These are phyloP conservation scores for Acipenser ruthenus DNA, from an alignment of 2,797 vertebrate species.

Conservation along the genomic window DNA sequence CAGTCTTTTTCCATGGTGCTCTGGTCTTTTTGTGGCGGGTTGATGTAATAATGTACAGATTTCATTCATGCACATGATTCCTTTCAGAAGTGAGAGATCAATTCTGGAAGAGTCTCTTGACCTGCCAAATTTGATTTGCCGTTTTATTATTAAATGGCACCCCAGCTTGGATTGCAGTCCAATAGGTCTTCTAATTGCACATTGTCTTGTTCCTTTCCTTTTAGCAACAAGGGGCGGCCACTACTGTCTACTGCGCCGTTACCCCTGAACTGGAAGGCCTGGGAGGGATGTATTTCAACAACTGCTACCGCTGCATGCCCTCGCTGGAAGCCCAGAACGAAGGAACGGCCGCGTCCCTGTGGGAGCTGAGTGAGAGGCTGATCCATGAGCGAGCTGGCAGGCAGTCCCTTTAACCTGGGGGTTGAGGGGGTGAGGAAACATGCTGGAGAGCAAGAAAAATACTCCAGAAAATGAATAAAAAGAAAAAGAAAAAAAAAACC, in stretches of 20 bases:
- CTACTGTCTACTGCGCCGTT: constrained; percentile 76
- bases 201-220: constrained; percentile 35
- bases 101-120: too few species aligned
- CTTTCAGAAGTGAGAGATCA: background rate
- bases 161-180: too few species aligned
- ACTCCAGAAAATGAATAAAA: constrained; percentile 17
- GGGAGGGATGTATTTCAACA: constrained; percentile 98
- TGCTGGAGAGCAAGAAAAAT: constrained; percentile 15
- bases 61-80: constrained; percentile 9
- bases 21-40: constrained; percentile 20
- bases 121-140: too few species aligned
- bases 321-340: constrained; percentile 74
- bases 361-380: constrained; percentile 86
- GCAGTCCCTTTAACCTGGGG: constrained; percentile 54
- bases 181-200: too few species aligned
- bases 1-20: constrained; percentile 1
- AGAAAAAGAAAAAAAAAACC: constrained; percentile 27
- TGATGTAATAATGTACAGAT: constrained; percentile 8
- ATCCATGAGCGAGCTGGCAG: constrained; percentile 63
- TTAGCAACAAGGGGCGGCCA: constrained; percentile 93
- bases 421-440: constrained; percentile 15
- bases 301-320: constrained; percentile 88
- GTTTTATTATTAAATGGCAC: too few species aligned
- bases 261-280: constrained; percentile 83
- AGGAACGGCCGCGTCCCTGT: constrained; percentile 66